Conservation (phyloP, 2,797 vertebrate species). For the Pachyuromys duprasi region DNA sequence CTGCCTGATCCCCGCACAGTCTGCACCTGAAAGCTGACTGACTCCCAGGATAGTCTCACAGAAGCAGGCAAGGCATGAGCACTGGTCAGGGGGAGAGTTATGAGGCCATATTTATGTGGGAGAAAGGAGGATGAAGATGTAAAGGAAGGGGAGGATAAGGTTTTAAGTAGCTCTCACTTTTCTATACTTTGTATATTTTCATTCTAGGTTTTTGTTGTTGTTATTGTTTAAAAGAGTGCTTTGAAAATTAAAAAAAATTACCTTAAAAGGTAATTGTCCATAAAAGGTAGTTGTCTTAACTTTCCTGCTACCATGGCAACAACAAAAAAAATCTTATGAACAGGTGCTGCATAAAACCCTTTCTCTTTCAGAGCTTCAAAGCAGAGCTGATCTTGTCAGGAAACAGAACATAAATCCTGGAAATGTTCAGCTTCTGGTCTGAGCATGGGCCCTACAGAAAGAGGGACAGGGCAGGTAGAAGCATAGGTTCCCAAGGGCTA, state of each 20-base stretch:
- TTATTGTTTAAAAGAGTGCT: constrained; percentile 19
- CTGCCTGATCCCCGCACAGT: constrained; percentile 81
- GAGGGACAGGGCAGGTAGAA: not conserved
- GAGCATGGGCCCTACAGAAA: not conserved
- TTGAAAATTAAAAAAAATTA: not conserved
- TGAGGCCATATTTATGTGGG: not conserved
- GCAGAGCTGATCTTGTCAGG: not conserved
- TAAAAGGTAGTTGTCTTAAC: not conserved
- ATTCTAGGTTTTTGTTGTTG: not conserved
- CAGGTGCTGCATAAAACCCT: not conserved
- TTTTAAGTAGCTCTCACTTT: not conserved
- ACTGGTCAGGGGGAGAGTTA: not conserved
- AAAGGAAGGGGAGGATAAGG: not conserved
- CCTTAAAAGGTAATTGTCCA: not conserved
- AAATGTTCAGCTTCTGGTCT: not conserved
- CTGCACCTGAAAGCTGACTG: constrained; percentile 88
- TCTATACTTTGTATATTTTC: constrained; percentile 14
- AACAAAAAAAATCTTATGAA: not conserved
- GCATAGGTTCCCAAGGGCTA: not conserved
- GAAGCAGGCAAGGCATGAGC: not conserved
- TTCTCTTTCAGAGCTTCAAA: not conserved
- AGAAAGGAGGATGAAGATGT: not conserved
- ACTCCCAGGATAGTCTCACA: constrained; percentile 83
- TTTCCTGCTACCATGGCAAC: not conserved
- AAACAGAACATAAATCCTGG: not conserved